These are phyloP conservation scores for Notolabrus celidotus DNA, from an alignment of 2,797 vertebrate genomes.

Conservation along the genomic window DNA sequence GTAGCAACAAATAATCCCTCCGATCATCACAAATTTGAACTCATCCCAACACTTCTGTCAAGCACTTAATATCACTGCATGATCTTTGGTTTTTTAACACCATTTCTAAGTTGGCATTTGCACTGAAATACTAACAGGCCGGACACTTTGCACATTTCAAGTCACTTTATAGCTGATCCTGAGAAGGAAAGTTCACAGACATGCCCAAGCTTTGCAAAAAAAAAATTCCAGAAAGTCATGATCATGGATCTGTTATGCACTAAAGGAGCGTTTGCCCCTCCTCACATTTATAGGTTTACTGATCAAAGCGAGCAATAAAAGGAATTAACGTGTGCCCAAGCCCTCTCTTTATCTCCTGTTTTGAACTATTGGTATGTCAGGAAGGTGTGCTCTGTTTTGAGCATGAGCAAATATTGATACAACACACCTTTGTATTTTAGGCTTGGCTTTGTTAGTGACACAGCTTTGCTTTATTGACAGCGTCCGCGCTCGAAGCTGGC, in stretches of 20 bases:
- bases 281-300: conserved; percentile 17
- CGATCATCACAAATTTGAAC: neutral
- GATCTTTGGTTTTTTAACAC: conserved; percentile 39
- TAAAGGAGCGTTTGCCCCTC: conserved; percentile 1
- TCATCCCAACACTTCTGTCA: conserved; percentile 22
- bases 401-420: conserved; percentile 75
- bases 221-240: conserved; percentile 9
- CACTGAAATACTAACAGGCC: conserved; percentile 17
- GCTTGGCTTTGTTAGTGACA: conserved; percentile 38
- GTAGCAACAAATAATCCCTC: neutral
- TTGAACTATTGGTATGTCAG: conserved; percentile 49
- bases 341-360: conserved; percentile 44
- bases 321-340: neutral
- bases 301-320: conserved; percentile 29
- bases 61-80: conserved; percentile 25
- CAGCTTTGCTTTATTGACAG: conserved; percentile 31
- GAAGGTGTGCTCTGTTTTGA: conserved; percentile 47
- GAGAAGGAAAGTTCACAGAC: conserved; percentile 10
- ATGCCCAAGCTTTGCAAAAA: conserved; percentile 49
- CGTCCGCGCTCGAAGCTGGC: conserved; percentile 27
- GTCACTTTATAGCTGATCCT: conserved; percentile 22
- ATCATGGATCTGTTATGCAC: conserved; percentile 9
- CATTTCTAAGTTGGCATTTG: too few relatives aligned
- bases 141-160: conserved; percentile 7
- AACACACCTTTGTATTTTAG: conserved; percentile 53